Base-by-base conservation (phyloP, 1,140 invertebrate species). In the Frieseomelitta varia region DNA sequence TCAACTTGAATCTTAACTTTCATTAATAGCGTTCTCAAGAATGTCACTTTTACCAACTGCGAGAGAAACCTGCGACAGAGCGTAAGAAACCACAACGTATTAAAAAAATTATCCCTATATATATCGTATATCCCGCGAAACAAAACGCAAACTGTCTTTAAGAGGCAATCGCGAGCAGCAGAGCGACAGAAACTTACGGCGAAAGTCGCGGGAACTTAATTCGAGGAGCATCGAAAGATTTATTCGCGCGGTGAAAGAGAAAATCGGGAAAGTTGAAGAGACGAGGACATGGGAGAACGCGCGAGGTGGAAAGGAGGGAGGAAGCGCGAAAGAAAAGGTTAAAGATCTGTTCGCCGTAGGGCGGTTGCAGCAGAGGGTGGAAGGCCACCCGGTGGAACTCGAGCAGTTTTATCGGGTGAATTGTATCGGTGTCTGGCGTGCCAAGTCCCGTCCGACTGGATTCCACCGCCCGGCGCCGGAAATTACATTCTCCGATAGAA, bases 401-500 rank as follows among this genome's bases (percentile, higher is more conserved):
- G 34, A 65, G 79, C 80, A 86, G 84, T 92, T 92, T 91, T 90
- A 92, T 92, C 91, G 84, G 84, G 73, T 86, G 89, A 91, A 92
- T 92, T 91, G 90, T 92, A 93, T 93, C 90, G 88, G 86, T 91
- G 87, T 91, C 87, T 87, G 90, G 92, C 90, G 91, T 91, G 92
- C 89, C 84, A 80, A 82, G 73, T 91, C 87, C 84, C 90, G 84
- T 83, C 73, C 85, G 86, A 88, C 79, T 84, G 92, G 85, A 93
- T 93, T 92, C 88, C 87, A 89, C 85, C 84, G 77, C 81, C 85
- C 77, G 68, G 82, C 88, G 87, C 89, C 88, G 88, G 90, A 93
- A 93, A 93, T 93, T 93, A 93, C 91, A 93, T 93, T 93, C 89
- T 87, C 87, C 82, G 85, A 83, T 82, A 82, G 86, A 91, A 91